Percentiles rank a stretch among this genome's conserved stretches.
These are phyloP conservation scores for Teinopalpus imperialis DNA, from an alignment of 2,888 invertebrate species.

Conservation along the genomic window DNA sequence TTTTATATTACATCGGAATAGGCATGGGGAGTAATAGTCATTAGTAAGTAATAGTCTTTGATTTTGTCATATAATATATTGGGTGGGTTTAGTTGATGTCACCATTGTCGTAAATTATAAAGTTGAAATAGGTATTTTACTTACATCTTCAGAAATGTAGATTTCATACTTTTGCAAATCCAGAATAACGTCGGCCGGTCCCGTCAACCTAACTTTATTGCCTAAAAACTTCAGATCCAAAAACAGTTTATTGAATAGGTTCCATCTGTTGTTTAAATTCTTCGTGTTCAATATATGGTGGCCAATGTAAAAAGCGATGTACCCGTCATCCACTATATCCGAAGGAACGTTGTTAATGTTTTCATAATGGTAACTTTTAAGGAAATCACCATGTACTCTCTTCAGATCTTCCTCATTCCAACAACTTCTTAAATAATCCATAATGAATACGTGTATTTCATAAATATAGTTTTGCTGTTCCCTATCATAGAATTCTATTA, in stretches of 20 bases:
- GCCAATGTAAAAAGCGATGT: conserved; percentile 87
- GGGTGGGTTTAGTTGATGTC: too few relatives aligned
- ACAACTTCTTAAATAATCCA: conserved; percentile 82
- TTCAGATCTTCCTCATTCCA: conserved; percentile 60
- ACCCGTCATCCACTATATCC: conserved; percentile 86
- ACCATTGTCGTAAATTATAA: too few relatives aligned
- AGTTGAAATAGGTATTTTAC: too few relatives aligned
- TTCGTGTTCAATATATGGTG: conserved; percentile 84
- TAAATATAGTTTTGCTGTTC: conserved; percentile 84
- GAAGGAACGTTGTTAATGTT: conserved; percentile 74
- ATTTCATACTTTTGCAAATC: conserved; percentile 85
- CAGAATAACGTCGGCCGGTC: conserved; percentile 85
- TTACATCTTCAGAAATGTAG: conserved; percentile 79
- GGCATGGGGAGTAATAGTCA: too few relatives aligned
- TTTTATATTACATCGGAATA: too few relatives aligned
- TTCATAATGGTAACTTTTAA: conserved; percentile 80
- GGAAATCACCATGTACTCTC: conserved; percentile 80
- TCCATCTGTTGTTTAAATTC: conserved; percentile 60
- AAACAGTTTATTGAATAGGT: conserved; percentile 83
- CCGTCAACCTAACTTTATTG: conserved; percentile 85
- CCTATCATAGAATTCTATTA: conserved; percentile 83
- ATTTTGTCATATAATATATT: too few relatives aligned
- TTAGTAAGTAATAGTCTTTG: too few relatives aligned
- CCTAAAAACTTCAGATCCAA: conserved; percentile 86
- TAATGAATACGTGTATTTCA: conserved; percentile 86